Conservation (phyloP, 2,113 vertebrate species). For the Periophthalmus modestus region DNA sequence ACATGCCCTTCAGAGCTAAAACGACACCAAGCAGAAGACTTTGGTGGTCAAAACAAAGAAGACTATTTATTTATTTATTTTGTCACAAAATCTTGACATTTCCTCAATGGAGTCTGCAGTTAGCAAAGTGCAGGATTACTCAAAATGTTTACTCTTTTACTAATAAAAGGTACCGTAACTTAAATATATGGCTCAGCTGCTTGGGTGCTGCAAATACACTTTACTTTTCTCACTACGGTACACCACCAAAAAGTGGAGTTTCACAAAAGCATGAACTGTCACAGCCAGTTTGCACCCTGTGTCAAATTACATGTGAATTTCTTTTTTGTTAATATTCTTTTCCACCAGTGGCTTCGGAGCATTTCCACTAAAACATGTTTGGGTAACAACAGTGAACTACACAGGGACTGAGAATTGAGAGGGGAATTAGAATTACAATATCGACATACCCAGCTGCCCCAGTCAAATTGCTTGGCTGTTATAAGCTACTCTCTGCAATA, state of each 20-base stretch:
- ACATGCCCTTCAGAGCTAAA: constrained; percentile 1
- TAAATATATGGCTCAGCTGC: neutral
- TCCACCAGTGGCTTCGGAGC: neutral
- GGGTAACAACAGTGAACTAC: constrained; percentile 60
- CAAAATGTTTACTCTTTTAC: too few species aligned
- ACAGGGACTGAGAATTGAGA: constrained; percentile 53
- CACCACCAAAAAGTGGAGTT: neutral
- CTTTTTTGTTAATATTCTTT: neutral
- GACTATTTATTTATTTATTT: neutral
- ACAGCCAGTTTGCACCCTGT: constrained; percentile 32
- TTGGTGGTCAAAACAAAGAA: neutral
- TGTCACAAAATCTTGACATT: too few species aligned
- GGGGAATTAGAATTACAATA: constrained; percentile 72
- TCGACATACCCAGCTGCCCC: constrained; percentile 70
- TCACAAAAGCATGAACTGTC: neutral
- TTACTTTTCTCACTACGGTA: neutral
- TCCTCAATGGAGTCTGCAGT: too few species aligned
- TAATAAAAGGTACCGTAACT: neutral
- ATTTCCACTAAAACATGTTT: constrained; percentile 53
- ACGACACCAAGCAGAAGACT: neutral
- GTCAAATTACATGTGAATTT: constrained; percentile 27
- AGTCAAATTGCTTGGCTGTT: constrained; percentile 73
- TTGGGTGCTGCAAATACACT: neutral
- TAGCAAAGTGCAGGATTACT: too few species aligned
- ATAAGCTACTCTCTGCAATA: constrained; percentile 71